Conservation (phyloP, 2,797 vertebrate species). For the Hoplostethus atlanticus region DNA sequence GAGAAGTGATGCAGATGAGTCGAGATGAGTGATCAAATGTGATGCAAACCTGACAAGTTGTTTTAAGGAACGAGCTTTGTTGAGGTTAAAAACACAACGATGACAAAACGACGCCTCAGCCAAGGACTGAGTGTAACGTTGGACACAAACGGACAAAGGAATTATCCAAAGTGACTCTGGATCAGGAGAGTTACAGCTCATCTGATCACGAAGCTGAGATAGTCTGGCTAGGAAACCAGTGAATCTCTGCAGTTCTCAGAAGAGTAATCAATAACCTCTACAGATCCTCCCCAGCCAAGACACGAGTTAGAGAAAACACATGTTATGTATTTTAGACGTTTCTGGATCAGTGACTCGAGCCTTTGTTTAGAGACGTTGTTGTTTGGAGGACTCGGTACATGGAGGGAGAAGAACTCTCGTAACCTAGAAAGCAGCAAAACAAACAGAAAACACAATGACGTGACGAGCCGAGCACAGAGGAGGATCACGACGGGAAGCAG, state of each 20-base stretch:
- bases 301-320: constrained; percentile 46
- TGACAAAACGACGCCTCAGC: neutral
- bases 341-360: constrained; percentile 15
- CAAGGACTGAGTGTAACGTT: constrained; percentile 15
- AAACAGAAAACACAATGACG: constrained; percentile 38
- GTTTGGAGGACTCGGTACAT: constrained; percentile 12
- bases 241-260: constrained; percentile 25
- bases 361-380: constrained; percentile 10
- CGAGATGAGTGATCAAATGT: constrained; percentile 6
- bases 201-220: constrained; percentile 17
- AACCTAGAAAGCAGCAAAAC: constrained; percentile 51
- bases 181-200: constrained; percentile 24
- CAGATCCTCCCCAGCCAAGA: constrained; percentile 5
- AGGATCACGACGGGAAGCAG: neutral
- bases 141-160: constrained; percentile 10
- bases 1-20: neutral
- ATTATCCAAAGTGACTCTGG: constrained; percentile 29
- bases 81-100: neutral
- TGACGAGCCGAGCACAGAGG: neutral
- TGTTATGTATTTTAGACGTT: constrained; percentile 16
- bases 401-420: constrained; percentile 18
- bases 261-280: constrained; percentile 43
- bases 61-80: constrained; percentile 9
- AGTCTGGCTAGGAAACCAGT: constrained; percentile 15
- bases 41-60: neutral